Conservation (phyloP, 92 coral and sea anemone genomes). For the Muricea muricata region DNA sequence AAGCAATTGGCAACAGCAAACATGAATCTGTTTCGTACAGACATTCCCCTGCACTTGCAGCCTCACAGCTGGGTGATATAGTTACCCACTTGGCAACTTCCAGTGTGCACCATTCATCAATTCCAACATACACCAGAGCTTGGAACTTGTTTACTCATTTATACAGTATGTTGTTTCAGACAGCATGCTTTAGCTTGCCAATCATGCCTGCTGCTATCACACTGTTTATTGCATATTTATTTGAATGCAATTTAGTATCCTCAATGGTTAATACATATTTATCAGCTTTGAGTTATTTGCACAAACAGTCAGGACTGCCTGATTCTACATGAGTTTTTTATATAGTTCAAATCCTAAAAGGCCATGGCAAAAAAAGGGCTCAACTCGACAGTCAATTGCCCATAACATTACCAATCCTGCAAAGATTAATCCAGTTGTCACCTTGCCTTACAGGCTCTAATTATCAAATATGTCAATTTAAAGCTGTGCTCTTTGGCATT, state of each 20-base stretch:
- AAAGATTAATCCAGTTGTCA: too few relatives aligned
- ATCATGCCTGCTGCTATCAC: background rate
- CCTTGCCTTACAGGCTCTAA: too few relatives aligned
- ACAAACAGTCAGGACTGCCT: too few relatives aligned
- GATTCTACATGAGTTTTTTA: too few relatives aligned
- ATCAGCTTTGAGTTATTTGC: too few relatives aligned
- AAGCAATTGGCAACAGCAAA: conserved; percentile 31
- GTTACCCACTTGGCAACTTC: conserved; percentile 25
- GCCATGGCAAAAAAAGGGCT: too few relatives aligned
- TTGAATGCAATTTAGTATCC: conserved; percentile 1
- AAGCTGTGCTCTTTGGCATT: too few relatives aligned
- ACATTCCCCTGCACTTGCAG: conserved; percentile 51
- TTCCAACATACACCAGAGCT: conserved; percentile 30
- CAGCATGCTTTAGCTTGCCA: background rate
- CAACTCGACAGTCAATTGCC: too few relatives aligned
- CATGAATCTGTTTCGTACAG: conserved; percentile 44
- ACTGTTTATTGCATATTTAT: conserved; percentile 19
- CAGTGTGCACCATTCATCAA: conserved; percentile 28
- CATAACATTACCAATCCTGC: too few relatives aligned
- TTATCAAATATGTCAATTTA: too few relatives aligned
- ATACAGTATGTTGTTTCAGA: background rate
- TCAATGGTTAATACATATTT: conserved; percentile 22
- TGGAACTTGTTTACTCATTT: conserved; percentile 17
- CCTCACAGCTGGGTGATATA: conserved; percentile 40
- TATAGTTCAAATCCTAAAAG: too few relatives aligned